Conservation (phyloP, 2,888 invertebrate genomes). For the Drosophila formosana region DNA sequence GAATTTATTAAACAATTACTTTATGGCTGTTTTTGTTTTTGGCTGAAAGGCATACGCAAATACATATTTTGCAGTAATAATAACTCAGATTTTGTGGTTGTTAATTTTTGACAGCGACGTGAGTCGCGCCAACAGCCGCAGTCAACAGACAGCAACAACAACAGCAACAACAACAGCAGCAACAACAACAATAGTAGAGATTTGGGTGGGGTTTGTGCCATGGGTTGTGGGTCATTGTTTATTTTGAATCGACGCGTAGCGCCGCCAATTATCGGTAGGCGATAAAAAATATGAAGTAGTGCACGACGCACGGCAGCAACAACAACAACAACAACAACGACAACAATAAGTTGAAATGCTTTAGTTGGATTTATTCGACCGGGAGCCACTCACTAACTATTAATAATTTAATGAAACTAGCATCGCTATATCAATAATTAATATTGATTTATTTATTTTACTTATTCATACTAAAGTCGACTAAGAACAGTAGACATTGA, state of each 20-base stretch:
- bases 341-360: conserved; percentile 14
- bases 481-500: too few relatives aligned
- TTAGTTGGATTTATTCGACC: neutral
- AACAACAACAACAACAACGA: conserved; percentile 18
- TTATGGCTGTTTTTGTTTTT: conserved; percentile 2
- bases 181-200: conserved; percentile 11
- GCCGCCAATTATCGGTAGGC: conserved; percentile 69
- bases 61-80: conserved; percentile 61
- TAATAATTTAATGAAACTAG: too few relatives aligned
- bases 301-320: conserved; percentile 22
- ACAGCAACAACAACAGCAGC: conserved; percentile 18
- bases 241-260: conserved; percentile 67
- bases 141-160: conserved; percentile 55
- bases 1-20: conserved; percentile 34
- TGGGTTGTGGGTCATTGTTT: conserved; percentile 62
- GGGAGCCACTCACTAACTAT: neutral
- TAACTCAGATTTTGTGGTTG: conserved; percentile 77
- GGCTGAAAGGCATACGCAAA: conserved; percentile 45
- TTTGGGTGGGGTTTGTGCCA: conserved; percentile 8
- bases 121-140: conserved; percentile 66
- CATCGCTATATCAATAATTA: neutral
- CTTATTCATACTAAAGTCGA: too few relatives aligned
- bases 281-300: conserved; percentile 68
- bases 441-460: neutral
- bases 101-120: conserved; percentile 73